phyloP scores from a whole-genome alignment of 2,113 vertebrate species.

The Cisticola juncidis region DNA sequence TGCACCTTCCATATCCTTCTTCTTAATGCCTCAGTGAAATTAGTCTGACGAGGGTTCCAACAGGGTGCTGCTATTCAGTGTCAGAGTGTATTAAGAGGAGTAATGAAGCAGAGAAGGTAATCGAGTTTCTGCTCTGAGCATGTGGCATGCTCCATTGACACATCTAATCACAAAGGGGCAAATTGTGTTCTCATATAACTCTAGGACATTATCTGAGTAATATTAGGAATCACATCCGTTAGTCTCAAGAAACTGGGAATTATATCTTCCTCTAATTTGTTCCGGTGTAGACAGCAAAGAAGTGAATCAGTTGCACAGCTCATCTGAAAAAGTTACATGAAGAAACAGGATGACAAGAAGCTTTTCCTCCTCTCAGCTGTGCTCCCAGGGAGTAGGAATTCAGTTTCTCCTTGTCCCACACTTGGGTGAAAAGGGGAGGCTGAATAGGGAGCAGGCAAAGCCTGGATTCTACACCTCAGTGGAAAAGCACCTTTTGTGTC shows the following conservation, averaged over 20 bases:
- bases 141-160: constrained; percentile 35
- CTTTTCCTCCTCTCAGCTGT: background rate
- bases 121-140: constrained; percentile 35
- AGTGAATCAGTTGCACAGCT: background rate
- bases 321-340: background rate
- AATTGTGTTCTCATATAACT: background rate
- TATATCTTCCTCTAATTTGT: background rate
- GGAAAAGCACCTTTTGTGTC: background rate
- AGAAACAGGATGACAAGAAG: background rate
- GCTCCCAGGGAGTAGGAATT: background rate
- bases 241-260: background rate
- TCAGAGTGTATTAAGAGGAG: constrained; percentile 47
- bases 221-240: background rate
- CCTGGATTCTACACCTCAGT: background rate
- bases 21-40: constrained; percentile 42
- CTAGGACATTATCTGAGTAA: constrained; percentile 25
- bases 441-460: background rate
- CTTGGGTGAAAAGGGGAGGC: background rate
- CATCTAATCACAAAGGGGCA: constrained; percentile 41
- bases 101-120: constrained; percentile 51
- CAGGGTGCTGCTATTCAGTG: constrained; percentile 15
- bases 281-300: background rate
- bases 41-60: constrained; percentile 32
- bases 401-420: background rate
- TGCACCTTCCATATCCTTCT: constrained; percentile 22